Percentiles rank a stretch among this genome's conserved stretches.
phyloP scores from a whole-genome alignment of 2,888 invertebrate species.

The Machimus atricapillus region DNA sequence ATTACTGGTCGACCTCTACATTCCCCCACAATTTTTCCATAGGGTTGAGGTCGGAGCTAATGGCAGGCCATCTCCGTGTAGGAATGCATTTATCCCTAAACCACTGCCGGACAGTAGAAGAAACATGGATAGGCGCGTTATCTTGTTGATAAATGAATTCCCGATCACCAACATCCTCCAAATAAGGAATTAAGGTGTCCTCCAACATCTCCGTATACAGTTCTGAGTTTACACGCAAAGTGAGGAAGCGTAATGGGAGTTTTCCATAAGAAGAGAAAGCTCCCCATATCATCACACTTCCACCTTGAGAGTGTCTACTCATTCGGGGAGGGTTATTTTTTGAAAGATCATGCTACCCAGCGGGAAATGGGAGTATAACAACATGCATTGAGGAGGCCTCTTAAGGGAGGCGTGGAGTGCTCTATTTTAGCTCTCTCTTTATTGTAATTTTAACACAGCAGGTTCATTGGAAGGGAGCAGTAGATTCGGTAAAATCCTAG shows the following conservation, averaged over 20 bases:
- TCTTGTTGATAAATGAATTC: neutral
- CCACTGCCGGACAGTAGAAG: neutral
- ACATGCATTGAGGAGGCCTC: too few relatives aligned
- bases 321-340: neutral
- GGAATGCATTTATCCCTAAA: neutral
- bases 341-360: too few relatives aligned
- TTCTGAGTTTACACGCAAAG: neutral
- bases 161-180: neutral
- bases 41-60: neutral
- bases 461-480: too few relatives aligned
- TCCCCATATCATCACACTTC: neutral
- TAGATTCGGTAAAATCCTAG: too few relatives aligned
- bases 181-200: neutral
- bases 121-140: neutral
- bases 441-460: too few relatives aligned
- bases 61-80: neutral
- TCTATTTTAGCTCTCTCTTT: too few relatives aligned
- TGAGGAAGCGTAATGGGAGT: neutral
- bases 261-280: neutral
- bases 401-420: too few relatives aligned
- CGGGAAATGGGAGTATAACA: too few relatives aligned
- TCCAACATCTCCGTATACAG: neutral
- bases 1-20: too few relatives aligned
- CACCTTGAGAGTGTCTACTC: neutral
- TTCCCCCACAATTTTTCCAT: neutral